Conservation (phyloP, 2,797 vertebrate species). For the Erethizon dorsatum region DNA sequence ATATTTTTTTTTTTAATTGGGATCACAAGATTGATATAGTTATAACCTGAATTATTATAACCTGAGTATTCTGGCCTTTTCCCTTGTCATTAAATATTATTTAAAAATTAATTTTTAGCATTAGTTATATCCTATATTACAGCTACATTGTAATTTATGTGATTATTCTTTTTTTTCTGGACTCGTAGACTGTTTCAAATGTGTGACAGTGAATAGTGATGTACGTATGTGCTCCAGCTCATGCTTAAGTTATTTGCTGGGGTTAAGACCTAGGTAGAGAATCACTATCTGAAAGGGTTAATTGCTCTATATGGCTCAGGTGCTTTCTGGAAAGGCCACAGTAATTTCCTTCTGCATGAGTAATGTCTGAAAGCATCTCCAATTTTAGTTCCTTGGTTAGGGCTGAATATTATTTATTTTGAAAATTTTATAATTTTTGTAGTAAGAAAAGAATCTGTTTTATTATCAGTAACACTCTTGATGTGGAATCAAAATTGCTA, state of each 20-base stretch:
- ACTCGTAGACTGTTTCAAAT: background rate
- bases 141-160: background rate
- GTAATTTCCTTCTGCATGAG: background rate
- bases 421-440: constrained; percentile 26
- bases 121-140: background rate
- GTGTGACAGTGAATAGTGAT: background rate
- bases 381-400: background rate
- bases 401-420: background rate
- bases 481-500: background rate
- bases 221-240: background rate
- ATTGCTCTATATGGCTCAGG: background rate
- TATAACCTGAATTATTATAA: constrained; percentile 14
- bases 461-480: background rate
- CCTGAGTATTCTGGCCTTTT: background rate
- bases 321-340: constrained; percentile 25
- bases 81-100: constrained; percentile 9
- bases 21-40: background rate
- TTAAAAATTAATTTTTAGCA: background rate
- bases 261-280: background rate
- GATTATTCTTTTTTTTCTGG: constrained; percentile 17
- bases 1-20: background rate
- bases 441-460: background rate
- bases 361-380: background rate
- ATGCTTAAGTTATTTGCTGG: background rate
- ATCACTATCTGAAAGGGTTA: background rate